Percentiles rank a stretch among this genome's conserved stretches.
Conservation (phyloP, 2,888 invertebrate species). For the Micoletzkya japonica region DNA sequence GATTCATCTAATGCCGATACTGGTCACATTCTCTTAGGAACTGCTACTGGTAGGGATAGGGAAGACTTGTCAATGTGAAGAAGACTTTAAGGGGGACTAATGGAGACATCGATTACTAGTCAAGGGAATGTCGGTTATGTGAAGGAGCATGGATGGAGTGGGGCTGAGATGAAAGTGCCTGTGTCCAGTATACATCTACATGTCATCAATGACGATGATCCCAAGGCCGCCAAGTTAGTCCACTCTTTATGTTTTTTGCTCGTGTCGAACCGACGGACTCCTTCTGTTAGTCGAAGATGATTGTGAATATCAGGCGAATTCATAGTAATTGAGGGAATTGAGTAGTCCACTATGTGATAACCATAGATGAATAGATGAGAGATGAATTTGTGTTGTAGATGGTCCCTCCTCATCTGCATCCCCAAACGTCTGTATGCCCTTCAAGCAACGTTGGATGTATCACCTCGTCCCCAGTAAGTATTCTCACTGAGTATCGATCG, state of each 20-base stretch:
- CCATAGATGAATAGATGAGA: neutral
- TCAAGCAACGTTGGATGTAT: slow-evolving; percentile 20
- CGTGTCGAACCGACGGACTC: slow-evolving; percentile 45
- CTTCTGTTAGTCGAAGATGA: too few species aligned
- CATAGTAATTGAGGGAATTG: too few species aligned
- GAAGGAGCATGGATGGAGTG: slow-evolving; percentile 40
- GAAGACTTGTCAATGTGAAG: neutral
- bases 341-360: too few species aligned
- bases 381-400: slow-evolving; percentile 1
- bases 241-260: neutral
- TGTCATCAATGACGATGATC: slow-evolving; percentile 36
- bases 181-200: slow-evolving; percentile 46
- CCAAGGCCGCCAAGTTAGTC: slow-evolving; percentile 29
- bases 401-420: slow-evolving; percentile 17
- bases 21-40: slow-evolving; percentile 57
- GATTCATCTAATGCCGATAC: slow-evolving; percentile 54
- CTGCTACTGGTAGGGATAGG: slow-evolving; percentile 39
- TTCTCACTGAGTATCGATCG: neutral
- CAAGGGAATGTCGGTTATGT: slow-evolving; percentile 39
- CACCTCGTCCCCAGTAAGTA: slow-evolving; percentile 15
- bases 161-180: slow-evolving; percentile 29
- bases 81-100: slow-evolving; percentile 26
- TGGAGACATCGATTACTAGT: slow-evolving; percentile 37
- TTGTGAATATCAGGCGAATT: too few species aligned
- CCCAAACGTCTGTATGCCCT: slow-evolving; percentile 7